Percentiles rank a stretch among this genome's conserved stretches.
These are phyloP conservation scores for Vanessa cardui DNA, from an alignment of 2,888 invertebrate species.

Conservation along the genomic window DNA sequence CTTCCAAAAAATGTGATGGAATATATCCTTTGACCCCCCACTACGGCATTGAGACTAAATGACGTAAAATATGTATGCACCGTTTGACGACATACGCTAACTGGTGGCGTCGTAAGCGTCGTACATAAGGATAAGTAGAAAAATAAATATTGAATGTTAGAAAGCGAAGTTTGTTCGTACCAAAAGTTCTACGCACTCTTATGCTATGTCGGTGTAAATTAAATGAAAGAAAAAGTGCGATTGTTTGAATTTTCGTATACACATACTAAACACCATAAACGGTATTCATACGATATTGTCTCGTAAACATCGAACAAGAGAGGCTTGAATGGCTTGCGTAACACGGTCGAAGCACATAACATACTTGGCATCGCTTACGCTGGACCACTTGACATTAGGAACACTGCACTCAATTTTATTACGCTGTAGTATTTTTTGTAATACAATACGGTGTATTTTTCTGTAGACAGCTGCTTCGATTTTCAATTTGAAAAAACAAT, in stretches of 20 bases:
- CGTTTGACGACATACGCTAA: slow-evolving; percentile 70
- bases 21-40: slow-evolving; percentile 77
- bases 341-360: slow-evolving; percentile 9
- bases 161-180: slow-evolving; percentile 78
- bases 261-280: slow-evolving; percentile 41
- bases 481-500: background rate
- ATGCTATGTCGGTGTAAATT: slow-evolving; percentile 71
- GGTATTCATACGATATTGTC: slow-evolving; percentile 25
- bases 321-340: slow-evolving; percentile 46
- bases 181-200: slow-evolving; percentile 64
- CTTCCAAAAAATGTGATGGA: slow-evolving; percentile 75
- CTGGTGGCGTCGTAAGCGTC: slow-evolving; percentile 60
- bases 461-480: background rate
- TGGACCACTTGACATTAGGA: slow-evolving; percentile 16
- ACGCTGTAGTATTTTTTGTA: slow-evolving; percentile 17
- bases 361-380: slow-evolving; percentile 15
- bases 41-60: slow-evolving; percentile 60
- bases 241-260: slow-evolving; percentile 75
- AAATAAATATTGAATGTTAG: slow-evolving; percentile 81
- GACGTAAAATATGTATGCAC: slow-evolving; percentile 68
- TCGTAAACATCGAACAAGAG: slow-evolving; percentile 38
- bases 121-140: slow-evolving; percentile 77
- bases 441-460: slow-evolving; percentile 21
- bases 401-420: slow-evolving; percentile 20
- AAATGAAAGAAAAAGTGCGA: slow-evolving; percentile 81